A percentile compares a stretch with the other conserved stretches of the same genome.
These are phyloP conservation scores for Nyctalus aviator DNA, from an alignment of 2,797 vertebrate genomes.

Conservation along the genomic window DNA sequence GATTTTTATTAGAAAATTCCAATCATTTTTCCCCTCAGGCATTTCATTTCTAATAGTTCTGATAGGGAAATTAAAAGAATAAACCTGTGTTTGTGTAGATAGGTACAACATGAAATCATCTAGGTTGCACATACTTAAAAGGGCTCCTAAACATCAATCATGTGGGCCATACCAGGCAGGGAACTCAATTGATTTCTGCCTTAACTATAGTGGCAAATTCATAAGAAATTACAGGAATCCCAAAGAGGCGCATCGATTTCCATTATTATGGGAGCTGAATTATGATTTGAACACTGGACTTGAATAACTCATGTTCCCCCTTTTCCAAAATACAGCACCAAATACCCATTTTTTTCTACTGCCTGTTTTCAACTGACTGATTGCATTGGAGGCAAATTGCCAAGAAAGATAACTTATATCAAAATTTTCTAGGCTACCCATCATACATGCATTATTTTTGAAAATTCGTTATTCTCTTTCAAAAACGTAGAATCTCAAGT, in stretches of 20 bases:
- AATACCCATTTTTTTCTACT: background rate
- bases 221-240: background rate
- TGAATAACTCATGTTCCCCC: background rate
- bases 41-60: background rate
- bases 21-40: background rate
- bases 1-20: background rate
- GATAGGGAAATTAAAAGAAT: background rate
- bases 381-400: background rate
- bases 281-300: background rate
- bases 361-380: background rate
- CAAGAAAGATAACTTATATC: background rate
- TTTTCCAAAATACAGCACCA: background rate
- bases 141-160: background rate
- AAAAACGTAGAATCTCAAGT: slow-evolving; percentile 22
- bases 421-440: background rate
- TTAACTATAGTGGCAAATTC: background rate
- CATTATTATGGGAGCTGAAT: background rate
- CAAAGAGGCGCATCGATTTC: background rate
- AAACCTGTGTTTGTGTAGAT: background rate
- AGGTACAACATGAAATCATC: background rate
- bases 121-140: background rate
- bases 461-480: background rate
- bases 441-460: background rate
- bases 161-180: background rate
- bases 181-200: background rate